Percentiles rank a stretch among this genome's conserved stretches.
These are phyloP conservation scores for Phenacoccus solenopsis DNA, from an alignment of 1,140 invertebrate genomes.

Conservation along the genomic window DNA sequence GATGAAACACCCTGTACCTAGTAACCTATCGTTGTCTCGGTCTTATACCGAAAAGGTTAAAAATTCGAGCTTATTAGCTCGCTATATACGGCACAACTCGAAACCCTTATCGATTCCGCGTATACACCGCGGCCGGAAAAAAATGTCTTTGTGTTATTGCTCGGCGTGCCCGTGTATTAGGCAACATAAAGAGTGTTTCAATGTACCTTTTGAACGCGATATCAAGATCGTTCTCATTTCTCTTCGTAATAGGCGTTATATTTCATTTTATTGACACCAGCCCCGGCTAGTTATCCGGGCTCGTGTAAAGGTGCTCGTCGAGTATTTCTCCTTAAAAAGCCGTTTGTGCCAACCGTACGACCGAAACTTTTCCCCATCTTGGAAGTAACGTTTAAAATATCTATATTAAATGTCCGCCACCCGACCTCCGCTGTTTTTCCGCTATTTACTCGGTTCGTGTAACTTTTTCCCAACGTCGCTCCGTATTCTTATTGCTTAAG, in stretches of 20 bases:
- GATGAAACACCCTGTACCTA: no score
- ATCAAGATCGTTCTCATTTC: conserved; percentile 1
- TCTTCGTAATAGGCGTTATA: conserved; percentile 1
- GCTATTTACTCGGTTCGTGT: no score
- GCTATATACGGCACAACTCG: no score
- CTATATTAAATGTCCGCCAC: background rate
- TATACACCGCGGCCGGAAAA: no score
- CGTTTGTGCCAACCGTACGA: background rate
- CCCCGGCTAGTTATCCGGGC: background rate
- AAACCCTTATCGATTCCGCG: no score
- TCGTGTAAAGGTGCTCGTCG: background rate
- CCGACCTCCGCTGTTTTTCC: background rate
- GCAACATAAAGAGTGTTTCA: background rate
- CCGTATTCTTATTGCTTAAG: no score
- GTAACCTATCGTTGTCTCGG: no score
- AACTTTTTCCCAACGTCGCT: no score
- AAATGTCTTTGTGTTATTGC: conserved; percentile 2
- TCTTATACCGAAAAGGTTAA: no score
- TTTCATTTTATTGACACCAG: background rate
- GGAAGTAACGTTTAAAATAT: background rate
- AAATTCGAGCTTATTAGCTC: no score
- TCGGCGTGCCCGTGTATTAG: background rate
- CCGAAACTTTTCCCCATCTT: background rate
- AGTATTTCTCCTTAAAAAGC: background rate
- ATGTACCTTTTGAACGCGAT: conserved; percentile 1